Percentiles rank a stretch among this genome's conserved stretches.
These are phyloP conservation scores for Pseudobourletiella spinata DNA, from an alignment of 1,140 invertebrate genomes.

Conservation along the genomic window DNA sequence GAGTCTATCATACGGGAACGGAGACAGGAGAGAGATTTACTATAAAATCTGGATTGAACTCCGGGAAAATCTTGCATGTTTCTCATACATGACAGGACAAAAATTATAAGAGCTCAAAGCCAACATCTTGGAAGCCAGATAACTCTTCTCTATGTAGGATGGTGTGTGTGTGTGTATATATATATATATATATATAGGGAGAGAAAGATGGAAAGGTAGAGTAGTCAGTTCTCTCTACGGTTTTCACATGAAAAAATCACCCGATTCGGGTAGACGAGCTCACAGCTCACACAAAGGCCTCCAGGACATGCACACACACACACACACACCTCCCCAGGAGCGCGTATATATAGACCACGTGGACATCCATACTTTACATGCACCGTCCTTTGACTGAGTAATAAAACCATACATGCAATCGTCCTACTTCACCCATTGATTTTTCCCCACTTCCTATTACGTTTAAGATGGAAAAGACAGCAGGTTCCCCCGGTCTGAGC, in stretches of 20 bases:
- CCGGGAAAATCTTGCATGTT: no score
- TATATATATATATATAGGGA: no score
- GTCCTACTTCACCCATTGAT: neutral
- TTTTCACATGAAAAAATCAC: neutral
- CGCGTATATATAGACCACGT: neutral
- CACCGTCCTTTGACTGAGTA: neutral
- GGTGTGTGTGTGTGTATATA: no score
- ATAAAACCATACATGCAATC: neutral
- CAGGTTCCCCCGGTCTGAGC: no score
- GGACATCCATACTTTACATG: neutral
- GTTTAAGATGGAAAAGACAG: neutral
- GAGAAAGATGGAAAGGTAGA: no score
- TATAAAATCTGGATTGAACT: neutral
- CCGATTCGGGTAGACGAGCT: neutral
- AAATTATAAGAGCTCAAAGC: neutral
- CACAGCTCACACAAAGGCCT: no score
- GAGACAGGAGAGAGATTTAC: neutral
- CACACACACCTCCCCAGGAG: no score
- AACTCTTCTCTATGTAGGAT: neutral
- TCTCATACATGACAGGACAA: neutral
- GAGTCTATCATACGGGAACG: no score
- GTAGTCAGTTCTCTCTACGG: neutral
- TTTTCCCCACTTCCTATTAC: conserved; percentile 3
- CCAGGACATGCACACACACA: no score
- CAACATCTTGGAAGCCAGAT: neutral